These are phyloP conservation scores for Thinocorus orbignyianus DNA, from an alignment of 2,113 vertebrate species.

Conservation along the genomic window DNA sequence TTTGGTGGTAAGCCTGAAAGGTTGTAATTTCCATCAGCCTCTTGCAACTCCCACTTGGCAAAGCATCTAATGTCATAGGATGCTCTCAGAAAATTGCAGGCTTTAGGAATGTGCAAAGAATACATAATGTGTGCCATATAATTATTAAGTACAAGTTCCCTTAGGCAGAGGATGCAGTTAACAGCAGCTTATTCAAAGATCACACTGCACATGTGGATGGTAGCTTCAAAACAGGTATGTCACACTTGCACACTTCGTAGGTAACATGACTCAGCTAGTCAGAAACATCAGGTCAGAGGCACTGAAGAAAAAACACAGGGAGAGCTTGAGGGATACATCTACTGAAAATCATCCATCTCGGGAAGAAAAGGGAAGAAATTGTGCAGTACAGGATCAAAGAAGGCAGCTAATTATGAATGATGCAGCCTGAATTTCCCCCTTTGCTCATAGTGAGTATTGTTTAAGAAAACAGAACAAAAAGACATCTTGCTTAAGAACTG, in stretches of 20 bases:
- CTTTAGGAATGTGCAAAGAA: conserved; percentile 11
- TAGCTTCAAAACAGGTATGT: neutral
- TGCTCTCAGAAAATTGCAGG: conserved; percentile 12
- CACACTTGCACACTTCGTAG: neutral
- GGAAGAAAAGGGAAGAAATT: neutral
- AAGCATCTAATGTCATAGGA: neutral
- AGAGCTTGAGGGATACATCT: neutral
- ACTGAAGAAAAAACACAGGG: neutral
- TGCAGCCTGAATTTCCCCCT: neutral
- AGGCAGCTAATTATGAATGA: fast-evolving
- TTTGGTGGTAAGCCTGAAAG: conserved; percentile 9
- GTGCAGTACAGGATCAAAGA: neutral
- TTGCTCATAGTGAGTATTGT: neutral
- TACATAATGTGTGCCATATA: neutral
- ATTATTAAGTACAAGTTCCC: neutral
- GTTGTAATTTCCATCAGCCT: conserved; percentile 40
- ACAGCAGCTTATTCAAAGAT: neutral
- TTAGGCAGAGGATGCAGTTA: neutral
- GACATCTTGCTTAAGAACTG: neutral
- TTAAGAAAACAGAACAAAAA: neutral
- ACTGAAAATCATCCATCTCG: neutral
- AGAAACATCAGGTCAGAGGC: neutral
- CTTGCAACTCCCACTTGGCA: neutral
- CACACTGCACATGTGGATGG: neutral
- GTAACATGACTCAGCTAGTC: neutral